Evolutionary conservation across 2,888 invertebrate species (phyloP).

Genomic region (Alviniconcha strummeri): DNA sequence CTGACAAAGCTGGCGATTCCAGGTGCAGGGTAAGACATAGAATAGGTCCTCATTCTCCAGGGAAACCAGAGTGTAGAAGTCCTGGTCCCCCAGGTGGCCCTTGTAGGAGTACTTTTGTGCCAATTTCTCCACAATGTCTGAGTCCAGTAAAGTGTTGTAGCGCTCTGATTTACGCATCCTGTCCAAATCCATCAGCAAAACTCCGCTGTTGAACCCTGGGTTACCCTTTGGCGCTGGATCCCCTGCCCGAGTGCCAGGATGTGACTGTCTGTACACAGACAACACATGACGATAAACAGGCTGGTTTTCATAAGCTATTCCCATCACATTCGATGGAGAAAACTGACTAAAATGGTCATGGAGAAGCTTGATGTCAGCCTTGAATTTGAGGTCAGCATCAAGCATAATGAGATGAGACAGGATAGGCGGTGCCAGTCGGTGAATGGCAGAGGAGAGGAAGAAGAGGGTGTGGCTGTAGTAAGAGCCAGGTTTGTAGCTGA

Average conservation of each 20-base stretch:
- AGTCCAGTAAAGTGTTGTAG: slow-evolving; percentile 77
- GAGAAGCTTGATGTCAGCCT: slow-evolving; percentile 80
- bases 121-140: slow-evolving; percentile 59
- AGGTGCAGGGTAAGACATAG: slow-evolving; percentile 84
- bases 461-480: slow-evolving; percentile 88
- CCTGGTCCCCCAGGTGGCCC: slow-evolving; percentile 86
- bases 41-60: slow-evolving; percentile 83
- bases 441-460: slow-evolving; percentile 84
- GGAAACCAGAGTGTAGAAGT: slow-evolving; percentile 84
- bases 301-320: slow-evolving; percentile 81
- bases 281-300: slow-evolving; percentile 87
- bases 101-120: slow-evolving; percentile 73
- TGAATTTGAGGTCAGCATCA: slow-evolving; percentile 86
- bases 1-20: slow-evolving; percentile 87
- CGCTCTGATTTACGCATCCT: slow-evolving; percentile 80
- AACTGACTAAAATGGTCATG: slow-evolving; percentile 77
- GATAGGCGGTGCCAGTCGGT: slow-evolving; percentile 80
- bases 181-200: slow-evolving; percentile 82
- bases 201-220: slow-evolving; percentile 89
- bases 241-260: slow-evolving; percentile 80
- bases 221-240: slow-evolving; percentile 75
- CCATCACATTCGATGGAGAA: slow-evolving; percentile 74
- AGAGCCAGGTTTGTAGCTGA: slow-evolving; percentile 81
- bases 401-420: slow-evolving; percentile 82
- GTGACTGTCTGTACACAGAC: slow-evolving; percentile 79